Evolutionary conservation across 2,113 vertebrate species (phyloP).

Genomic region (Oceanites oceanicus): DNA sequence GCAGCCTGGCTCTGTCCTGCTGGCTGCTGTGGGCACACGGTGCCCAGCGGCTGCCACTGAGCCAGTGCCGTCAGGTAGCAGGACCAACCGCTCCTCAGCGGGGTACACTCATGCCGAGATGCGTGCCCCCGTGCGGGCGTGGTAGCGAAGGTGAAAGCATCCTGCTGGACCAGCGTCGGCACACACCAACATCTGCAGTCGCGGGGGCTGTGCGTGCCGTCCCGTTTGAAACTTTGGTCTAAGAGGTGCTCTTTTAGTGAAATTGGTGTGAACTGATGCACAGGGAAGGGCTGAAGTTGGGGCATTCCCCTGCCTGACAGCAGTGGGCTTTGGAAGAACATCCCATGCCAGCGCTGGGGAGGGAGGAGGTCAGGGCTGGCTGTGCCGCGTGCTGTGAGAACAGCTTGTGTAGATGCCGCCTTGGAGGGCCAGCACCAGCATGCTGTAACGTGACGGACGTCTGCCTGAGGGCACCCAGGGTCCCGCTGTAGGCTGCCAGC

Average conservation of each 20-base stretch:
- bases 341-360: not conserved
- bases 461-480: not conserved
- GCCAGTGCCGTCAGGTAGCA: not conserved
- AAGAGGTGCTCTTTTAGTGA: not conserved
- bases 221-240: not conserved
- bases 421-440: not conserved
- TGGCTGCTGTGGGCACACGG: not conserved
- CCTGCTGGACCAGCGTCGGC: rapidly evolving
- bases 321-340: not conserved
- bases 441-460: rapidly evolving
- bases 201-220: rapidly evolving
- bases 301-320: not conserved
- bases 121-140: rapidly evolving
- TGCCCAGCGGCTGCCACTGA: not conserved
- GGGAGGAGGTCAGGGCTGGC: not conserved
- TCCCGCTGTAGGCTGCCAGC: not conserved
- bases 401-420: not conserved
- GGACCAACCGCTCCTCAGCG: not conserved
- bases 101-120: rapidly evolving
- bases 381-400: not conserved
- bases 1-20: not conserved
- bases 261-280: not conserved
- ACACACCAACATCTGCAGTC: rapidly evolving
- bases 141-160: not conserved
- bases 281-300: not conserved